Base-by-base conservation (phyloP, 2,113 vertebrate species). In the Ploceus nigricollis region DNA sequence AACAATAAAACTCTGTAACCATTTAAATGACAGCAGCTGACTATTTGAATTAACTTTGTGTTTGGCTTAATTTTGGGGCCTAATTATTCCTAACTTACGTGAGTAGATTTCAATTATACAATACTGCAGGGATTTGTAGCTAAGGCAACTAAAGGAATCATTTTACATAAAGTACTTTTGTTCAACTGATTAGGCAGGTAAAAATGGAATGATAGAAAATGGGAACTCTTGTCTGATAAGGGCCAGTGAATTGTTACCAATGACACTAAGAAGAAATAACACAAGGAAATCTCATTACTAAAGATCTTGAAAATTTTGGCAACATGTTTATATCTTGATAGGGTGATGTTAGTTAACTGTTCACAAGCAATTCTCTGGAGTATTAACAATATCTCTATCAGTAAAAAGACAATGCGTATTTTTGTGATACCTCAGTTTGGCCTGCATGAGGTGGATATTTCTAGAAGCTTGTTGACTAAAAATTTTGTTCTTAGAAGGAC, bases 31-130 rank as follows among this genome's bases (percentile, higher is more conserved):
- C 97, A 98, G 97, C 83, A 93, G 93, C 97, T 97, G 98, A 98
- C 97, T 98, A 54, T 98, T 97, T 97, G 97, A 98, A 98, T 98
- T 98, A 98, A 98, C 97, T 98, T 98, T 96, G 85, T 97, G 94
- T 98, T 98, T 98, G 96, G 97, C 97, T 98, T 98, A 98, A 98
- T 98, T 98, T 98, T 96, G 97, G 97, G 89, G 95, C 97, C 98
- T 98, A 98, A 98, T 98, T 98, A 98, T 98, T 98, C 95, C 89
- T 98, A 98, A 98, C 96, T 98, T 98, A 97, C 71, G 96, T 97
- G 97, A 98, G 97, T 98, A 98, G 98, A 97, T 98, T 98, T 98
- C 97, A 98, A 97, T 98, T 98, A 98, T 97, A 98, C 91, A 95
- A 97, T 98, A 95, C 98, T 97, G 86, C 68, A 92, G 98, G 98